These are phyloP conservation scores for Elysia chlorotica DNA, from an alignment of 1,140 invertebrate species.

Conservation along the genomic window DNA sequence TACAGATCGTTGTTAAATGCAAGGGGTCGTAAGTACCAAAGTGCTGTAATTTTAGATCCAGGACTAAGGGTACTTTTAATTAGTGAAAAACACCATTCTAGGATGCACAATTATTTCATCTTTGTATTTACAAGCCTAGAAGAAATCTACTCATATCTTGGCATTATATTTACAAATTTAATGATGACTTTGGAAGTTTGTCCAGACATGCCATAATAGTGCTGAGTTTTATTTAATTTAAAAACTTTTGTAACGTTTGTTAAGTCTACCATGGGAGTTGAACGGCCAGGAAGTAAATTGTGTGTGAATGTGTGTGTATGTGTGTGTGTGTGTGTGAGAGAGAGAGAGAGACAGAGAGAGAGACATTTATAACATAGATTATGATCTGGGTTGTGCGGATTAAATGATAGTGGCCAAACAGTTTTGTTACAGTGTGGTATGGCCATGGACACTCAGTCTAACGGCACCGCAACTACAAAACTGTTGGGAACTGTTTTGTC, in stretches of 20 bases:
- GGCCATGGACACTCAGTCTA: neutral
- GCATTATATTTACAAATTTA: neutral
- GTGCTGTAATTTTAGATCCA: too few relatives aligned
- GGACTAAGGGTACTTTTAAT: too few relatives aligned
- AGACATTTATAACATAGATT: neutral
- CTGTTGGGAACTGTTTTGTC: neutral
- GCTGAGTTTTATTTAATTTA: neutral
- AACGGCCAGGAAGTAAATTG: neutral
- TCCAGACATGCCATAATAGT: neutral
- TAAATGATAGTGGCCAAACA: neutral
- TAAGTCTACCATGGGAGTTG: neutral
- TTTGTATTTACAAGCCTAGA: neutral
- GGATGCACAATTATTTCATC: neutral
- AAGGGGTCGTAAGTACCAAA: too few relatives aligned
- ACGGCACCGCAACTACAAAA: too few relatives aligned
- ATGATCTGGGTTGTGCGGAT: neutral
- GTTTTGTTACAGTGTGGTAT: too few relatives aligned
- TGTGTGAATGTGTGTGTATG: constrained; percentile 16
- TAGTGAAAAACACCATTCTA: too few relatives aligned
- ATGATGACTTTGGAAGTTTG: neutral
- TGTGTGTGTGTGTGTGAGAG: constrained; percentile 11
- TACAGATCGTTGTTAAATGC: too few relatives aligned
- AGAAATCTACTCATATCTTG: neutral
- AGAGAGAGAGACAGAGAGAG: neutral
- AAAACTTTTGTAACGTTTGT: neutral